Conservation (phyloP, 2,797 vertebrate species). For the Microchirus variegatus region DNA sequence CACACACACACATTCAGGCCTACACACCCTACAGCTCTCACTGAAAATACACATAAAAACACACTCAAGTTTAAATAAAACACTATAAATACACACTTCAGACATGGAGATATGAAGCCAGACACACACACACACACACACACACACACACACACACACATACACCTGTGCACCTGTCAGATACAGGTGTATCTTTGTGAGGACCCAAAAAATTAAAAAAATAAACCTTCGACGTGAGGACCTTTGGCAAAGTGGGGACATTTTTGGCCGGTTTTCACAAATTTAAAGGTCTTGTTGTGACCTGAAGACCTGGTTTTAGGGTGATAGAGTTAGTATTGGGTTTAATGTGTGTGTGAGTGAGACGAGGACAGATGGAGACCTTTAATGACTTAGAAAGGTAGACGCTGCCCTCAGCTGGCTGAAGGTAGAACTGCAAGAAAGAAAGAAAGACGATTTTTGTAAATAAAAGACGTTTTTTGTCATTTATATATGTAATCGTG, state of each 20-base stretch:
- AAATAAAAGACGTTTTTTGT: background rate
- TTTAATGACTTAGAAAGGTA: conserved; percentile 35
- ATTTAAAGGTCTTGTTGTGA: too few relatives aligned
- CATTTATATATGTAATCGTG: too few relatives aligned
- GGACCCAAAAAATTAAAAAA: too few relatives aligned
- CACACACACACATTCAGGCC: conserved; percentile 9
- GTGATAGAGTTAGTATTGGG: too few relatives aligned
- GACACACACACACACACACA: conserved; percentile 13
- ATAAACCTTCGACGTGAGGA: too few relatives aligned
- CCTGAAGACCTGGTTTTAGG: too few relatives aligned
- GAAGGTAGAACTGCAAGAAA: conserved; percentile 42
- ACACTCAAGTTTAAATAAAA: conserved; percentile 9
- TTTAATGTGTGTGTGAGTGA: too few relatives aligned
- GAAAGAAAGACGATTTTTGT: background rate
- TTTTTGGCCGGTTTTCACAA: too few relatives aligned
- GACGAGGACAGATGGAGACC: conserved; percentile 11
- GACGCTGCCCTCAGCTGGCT: conserved; percentile 75
- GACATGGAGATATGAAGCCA: conserved; percentile 38
- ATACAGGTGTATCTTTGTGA: too few relatives aligned
- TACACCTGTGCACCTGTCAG: background rate
- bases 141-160: too few relatives aligned
- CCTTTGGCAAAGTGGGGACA: too few relatives aligned
- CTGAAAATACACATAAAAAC: conserved; percentile 35
- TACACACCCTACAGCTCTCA: conserved; percentile 24
- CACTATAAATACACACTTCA: conserved; percentile 50